Evolutionary conservation across 2,888 invertebrate species (phyloP).

Genomic region (Choreutis nemorana): DNA sequence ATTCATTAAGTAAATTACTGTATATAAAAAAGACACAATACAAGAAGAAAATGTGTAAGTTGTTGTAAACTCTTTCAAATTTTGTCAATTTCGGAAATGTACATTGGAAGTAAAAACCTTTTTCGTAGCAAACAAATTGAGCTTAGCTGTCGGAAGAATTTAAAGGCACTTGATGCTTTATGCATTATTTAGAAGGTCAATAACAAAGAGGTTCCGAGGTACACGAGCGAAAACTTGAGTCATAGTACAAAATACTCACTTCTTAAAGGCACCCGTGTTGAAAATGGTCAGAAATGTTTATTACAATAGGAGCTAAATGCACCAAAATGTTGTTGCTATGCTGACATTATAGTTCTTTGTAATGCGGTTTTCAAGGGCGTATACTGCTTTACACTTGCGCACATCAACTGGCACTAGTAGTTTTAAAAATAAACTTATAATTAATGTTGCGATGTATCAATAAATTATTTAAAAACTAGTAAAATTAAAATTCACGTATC

Average conservation of each 20-base stretch:
- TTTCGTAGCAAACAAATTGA: too few relatives aligned
- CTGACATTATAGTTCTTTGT: conserved; percentile 51
- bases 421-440: not conserved
- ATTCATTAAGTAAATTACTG: too few relatives aligned
- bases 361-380: conserved; percentile 58
- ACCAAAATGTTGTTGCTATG: conserved; percentile 58
- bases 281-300: conserved; percentile 24
- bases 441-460: conserved; percentile 13
- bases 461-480: conserved; percentile 18
- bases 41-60: too few relatives aligned
- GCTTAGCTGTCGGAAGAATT: too few relatives aligned
- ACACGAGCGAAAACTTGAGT: too few relatives aligned
- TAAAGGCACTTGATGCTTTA: too few relatives aligned
- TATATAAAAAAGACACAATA: too few relatives aligned
- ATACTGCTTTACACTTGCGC: conserved; percentile 26
- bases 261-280: conserved; percentile 37
- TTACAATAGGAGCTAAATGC: conserved; percentile 32
- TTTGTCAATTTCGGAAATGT: too few relatives aligned
- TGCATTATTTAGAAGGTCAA: too few relatives aligned
- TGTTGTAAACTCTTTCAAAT: too few relatives aligned
- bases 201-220: too few relatives aligned
- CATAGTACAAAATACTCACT: conserved; percentile 26
- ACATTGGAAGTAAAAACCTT: too few relatives aligned
- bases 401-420: conserved; percentile 16
- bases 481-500: conserved; percentile 22